These are phyloP conservation scores for Xenus cinereus DNA, from an alignment of 2,113 vertebrate species.

Conservation along the genomic window DNA sequence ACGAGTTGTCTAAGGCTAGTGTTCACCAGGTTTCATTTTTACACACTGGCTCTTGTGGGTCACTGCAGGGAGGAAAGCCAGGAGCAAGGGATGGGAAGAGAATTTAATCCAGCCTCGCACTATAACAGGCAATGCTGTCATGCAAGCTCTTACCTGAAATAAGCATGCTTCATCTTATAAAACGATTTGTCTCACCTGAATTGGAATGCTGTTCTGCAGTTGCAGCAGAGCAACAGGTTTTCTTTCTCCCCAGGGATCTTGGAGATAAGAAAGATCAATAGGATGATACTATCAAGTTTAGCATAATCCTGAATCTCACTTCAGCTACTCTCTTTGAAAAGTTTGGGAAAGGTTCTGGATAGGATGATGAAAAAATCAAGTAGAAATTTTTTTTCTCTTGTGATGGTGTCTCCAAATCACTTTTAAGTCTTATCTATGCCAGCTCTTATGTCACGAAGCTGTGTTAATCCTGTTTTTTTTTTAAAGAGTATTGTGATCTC, in stretches of 20 bases:
- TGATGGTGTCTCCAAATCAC: not conserved
- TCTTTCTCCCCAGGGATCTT: not conserved
- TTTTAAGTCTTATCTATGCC: not conserved
- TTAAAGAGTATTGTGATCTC: not conserved
- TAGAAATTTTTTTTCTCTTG: not conserved
- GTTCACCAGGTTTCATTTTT: not conserved
- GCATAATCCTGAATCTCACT: not conserved
- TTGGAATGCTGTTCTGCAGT: not conserved
- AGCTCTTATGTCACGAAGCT: not conserved
- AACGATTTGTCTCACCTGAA: not conserved
- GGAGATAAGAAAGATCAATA: not conserved
- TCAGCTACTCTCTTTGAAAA: not conserved
- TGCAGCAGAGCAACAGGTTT: not conserved
- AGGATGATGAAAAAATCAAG: not conserved
- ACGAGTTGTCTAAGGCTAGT: not conserved
- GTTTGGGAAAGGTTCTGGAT: not conserved
- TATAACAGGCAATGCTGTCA: not conserved
- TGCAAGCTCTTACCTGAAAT: not conserved
- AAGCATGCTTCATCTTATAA: not conserved
- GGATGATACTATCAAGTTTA: not conserved
- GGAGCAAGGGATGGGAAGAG: not conserved
- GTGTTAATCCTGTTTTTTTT: not conserved
- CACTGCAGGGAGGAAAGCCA: not conserved
- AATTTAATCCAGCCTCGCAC: not conserved
- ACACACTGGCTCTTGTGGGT: not conserved